Percentiles rank a stretch among this genome's conserved stretches.
Conservation (phyloP, 2,797 vertebrate genomes). For the Oryzias dopingdopingensis region DNA sequence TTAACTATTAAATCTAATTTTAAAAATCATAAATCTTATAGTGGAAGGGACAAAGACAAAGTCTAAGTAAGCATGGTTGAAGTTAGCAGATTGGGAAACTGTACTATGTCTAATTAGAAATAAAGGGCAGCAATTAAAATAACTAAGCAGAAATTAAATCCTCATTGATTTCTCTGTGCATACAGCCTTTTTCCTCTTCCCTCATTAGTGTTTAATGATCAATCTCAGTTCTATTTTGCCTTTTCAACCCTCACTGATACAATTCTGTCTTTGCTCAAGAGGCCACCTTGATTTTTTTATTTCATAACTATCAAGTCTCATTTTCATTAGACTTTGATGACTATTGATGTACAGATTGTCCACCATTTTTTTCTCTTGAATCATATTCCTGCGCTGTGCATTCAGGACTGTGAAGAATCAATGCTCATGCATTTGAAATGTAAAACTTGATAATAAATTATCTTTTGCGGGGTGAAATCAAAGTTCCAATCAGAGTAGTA, state of each 20-base stretch:
- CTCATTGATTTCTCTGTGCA: slow-evolving; percentile 64
- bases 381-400: slow-evolving; percentile 56
- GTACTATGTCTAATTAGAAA: slow-evolving; percentile 60
- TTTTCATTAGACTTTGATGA: slow-evolving; percentile 45
- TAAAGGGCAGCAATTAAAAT: slow-evolving; percentile 63
- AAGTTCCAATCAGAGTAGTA: slow-evolving; percentile 36
- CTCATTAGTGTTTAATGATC: slow-evolving; percentile 51
- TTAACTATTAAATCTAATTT: too few relatives aligned
- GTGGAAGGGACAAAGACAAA: slow-evolving; percentile 1
- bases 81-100: slow-evolving; percentile 25
- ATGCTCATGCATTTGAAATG: slow-evolving; percentile 71
- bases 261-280: slow-evolving; percentile 24
- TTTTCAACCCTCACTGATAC: slow-evolving; percentile 21
- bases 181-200: slow-evolving; percentile 56
- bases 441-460: slow-evolving; percentile 61
- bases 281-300: slow-evolving; percentile 19
- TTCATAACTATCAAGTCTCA: slow-evolving; percentile 26
- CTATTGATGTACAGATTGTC: slow-evolving; percentile 64
- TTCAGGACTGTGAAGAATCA: slow-evolving; percentile 61
- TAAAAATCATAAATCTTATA: too few relatives aligned
- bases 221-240: slow-evolving; percentile 31
- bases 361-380: slow-evolving; percentile 57
- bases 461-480: slow-evolving; percentile 41
- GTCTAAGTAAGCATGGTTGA: slow-evolving; percentile 9
- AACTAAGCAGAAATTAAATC: slow-evolving; percentile 63